Percentiles rank a stretch among this genome's conserved stretches.
phyloP scores from a whole-genome alignment of 2,888 invertebrate genomes.

The Coleophora deauratella region DNA sequence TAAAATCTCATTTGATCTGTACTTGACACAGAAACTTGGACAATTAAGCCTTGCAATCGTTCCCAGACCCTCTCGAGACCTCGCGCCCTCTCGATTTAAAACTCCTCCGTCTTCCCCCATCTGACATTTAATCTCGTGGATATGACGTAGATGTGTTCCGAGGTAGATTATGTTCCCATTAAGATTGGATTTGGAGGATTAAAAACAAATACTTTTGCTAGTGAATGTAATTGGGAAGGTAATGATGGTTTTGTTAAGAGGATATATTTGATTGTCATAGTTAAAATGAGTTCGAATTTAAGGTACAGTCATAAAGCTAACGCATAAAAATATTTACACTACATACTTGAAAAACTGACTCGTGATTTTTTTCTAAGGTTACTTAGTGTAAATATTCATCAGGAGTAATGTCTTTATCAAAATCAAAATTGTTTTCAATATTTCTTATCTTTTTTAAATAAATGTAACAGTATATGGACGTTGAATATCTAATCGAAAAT shows the following conservation, averaged over 20 bases:
- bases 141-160: conserved; percentile 40
- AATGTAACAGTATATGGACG: not conserved
- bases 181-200: conserved; percentile 32
- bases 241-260: not conserved
- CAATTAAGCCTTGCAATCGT: conserved; percentile 23
- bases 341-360: not conserved
- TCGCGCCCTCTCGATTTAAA: conserved; percentile 38
- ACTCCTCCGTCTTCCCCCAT: conserved; percentile 39
- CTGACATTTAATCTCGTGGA: conserved; percentile 54
- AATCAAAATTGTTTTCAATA: too few relatives aligned
- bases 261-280: not conserved
- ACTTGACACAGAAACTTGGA: conserved; percentile 33
- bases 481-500: not conserved
- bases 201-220: conserved; percentile 3
- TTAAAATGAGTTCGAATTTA: not conserved
- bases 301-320: not conserved
- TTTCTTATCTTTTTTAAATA: too few relatives aligned
- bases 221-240: not conserved
- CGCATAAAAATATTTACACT: not conserved
- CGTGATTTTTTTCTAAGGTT: too few relatives aligned
- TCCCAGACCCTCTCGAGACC: conserved; percentile 19
- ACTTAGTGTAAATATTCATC: too few relatives aligned
- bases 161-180: conserved; percentile 32
- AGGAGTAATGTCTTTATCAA: too few relatives aligned
- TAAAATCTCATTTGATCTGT: conserved; percentile 33